These are phyloP conservation scores for Catocala nupta DNA, from an alignment of 2,888 invertebrate species.

Conservation along the genomic window DNA sequence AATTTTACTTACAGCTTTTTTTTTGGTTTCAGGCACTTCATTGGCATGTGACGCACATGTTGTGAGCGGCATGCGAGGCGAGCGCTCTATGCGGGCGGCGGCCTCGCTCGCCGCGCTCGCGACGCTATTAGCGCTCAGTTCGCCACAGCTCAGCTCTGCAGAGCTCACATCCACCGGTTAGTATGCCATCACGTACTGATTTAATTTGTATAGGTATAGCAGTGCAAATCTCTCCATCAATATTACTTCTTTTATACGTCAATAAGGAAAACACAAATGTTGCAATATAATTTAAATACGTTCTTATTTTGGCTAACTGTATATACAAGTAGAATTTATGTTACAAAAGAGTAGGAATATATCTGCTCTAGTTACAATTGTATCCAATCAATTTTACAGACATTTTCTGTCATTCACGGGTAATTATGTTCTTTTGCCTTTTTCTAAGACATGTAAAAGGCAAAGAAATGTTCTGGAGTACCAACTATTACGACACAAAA, in stretches of 20 bases:
- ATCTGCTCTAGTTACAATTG: neutral
- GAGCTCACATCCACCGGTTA: constrained; percentile 50
- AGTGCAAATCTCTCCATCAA: no score
- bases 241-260: no score
- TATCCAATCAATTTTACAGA: neutral
- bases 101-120: constrained; percentile 79
- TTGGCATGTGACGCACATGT: constrained; percentile 81
- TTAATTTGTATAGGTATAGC: neutral
- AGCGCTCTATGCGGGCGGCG: constrained; percentile 75
- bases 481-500: neutral
- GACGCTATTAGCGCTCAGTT: constrained; percentile 69
- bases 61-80: constrained; percentile 79
- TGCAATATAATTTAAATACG: no score
- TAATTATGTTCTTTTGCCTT: neutral
- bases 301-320: no score
- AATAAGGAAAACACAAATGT: no score
- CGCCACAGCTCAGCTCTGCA: constrained; percentile 61
- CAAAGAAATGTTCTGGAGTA: neutral
- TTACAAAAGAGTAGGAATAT: no score
- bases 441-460: neutral
- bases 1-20: neutral
- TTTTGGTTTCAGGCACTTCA: constrained; percentile 63
- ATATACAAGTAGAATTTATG: no score
- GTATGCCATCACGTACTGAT: constrained; percentile 5
- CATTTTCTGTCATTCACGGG: neutral